Evolutionary conservation across 2,797 vertebrate species (phyloP).

Genomic region (Pyrrhura leucotis): DNA sequence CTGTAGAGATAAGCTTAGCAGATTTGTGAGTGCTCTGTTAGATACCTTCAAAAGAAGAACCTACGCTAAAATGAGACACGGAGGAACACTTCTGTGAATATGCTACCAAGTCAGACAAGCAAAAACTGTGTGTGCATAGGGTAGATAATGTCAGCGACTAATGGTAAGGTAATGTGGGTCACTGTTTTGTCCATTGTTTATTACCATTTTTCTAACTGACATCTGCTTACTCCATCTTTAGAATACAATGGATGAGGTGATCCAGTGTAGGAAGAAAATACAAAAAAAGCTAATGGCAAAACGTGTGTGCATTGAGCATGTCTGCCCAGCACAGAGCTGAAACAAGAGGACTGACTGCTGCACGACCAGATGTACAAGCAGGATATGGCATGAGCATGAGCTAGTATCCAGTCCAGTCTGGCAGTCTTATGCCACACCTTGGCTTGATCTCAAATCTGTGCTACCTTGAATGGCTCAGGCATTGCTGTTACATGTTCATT

Average conservation of each 20-base stretch:
- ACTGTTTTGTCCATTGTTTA: background rate
- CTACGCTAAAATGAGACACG: slow-evolving; percentile 74
- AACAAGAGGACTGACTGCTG: too few species aligned
- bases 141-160: background rate
- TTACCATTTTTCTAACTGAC: background rate
- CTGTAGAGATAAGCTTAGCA: background rate
- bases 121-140: background rate
- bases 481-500: background rate
- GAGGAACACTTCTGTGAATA: slow-evolving; percentile 73
- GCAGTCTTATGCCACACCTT: background rate
- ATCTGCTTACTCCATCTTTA: background rate
- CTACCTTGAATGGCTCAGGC: background rate
- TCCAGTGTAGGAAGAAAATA: background rate
- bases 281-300: background rate
- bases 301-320: background rate
- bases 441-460: background rate
- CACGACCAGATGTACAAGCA: background rate
- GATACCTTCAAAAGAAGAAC: slow-evolving; percentile 80
- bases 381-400: too few species aligned
- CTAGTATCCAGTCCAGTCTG: background rate
- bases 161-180: background rate
- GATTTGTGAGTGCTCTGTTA: slow-evolving; percentile 52
- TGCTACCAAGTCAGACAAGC: slow-evolving; percentile 73
- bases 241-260: background rate
- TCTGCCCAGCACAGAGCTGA: background rate